These are phyloP conservation scores for Venustaconcha ellipsiformis DNA, from an alignment of 1,140 invertebrate species.

Conservation along the genomic window DNA sequence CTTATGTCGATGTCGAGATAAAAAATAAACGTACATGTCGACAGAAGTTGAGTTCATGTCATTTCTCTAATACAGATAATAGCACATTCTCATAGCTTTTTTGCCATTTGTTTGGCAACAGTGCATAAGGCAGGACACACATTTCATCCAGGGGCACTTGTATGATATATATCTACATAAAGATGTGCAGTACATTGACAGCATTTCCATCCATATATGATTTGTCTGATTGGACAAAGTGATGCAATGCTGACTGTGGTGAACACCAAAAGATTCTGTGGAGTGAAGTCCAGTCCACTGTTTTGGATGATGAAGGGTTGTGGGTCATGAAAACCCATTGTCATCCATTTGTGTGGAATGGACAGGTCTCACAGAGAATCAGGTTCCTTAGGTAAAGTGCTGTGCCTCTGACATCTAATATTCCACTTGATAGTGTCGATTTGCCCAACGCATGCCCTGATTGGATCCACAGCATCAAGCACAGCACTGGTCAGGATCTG, in stretches of 20 bases:
- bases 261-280: constrained; percentile 5
- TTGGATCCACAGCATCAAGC: not conserved
- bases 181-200: no score
- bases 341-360: constrained; percentile 7
- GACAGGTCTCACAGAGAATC: not conserved
- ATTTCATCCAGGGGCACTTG: not conserved
- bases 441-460: not conserved
- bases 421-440: not conserved
- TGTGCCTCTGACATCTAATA: not conserved
- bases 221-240: not conserved
- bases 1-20: no score
- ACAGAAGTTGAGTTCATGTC: not conserved
- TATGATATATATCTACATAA: not conserved
- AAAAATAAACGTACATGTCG: no score
- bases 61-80: constrained; percentile 1
- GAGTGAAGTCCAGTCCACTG: constrained; percentile 7
- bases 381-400: not conserved
- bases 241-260: constrained; percentile 1
- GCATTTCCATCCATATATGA: no score
- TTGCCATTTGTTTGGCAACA: constrained; percentile 10
- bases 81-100: constrained; percentile 16
- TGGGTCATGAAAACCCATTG: constrained; percentile 4
- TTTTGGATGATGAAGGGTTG: constrained; percentile 16
- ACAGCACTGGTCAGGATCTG: constrained; percentile 5
- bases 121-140: constrained; percentile 4